Base-by-base conservation (phyloP, 2,888 invertebrate species). In the Dynastes tityus region DNA sequence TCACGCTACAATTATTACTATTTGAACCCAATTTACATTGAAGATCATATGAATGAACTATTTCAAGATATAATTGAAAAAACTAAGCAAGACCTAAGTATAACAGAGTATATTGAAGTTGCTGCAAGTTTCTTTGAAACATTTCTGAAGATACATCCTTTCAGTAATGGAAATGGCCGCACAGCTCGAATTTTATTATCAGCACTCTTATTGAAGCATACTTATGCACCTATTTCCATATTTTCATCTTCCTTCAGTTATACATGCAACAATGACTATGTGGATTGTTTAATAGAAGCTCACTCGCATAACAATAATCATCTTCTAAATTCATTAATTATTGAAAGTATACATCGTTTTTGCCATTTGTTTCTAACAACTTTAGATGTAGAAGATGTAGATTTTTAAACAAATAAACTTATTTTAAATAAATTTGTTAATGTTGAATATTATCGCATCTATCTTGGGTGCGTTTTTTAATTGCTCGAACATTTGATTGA, bases 281-380 rank as follows among this genome's bases (percentile, higher is more conserved):
- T 70, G 11, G n/a, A 70, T 16, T 70, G 70, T 32, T 32, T 70
- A 29, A 45, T 40, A 53, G 70, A 70, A 53, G 70, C 70, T 9
- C 70, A 70, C 16, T 16, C 32, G 53, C 40, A 53, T 16, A 22
- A 16, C 2, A 70, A 70, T 51, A 53, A 29, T 53, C 51, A 70
- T 53, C 70, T 70, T 5, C 53, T 70, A 53, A 51, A 51, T 53
- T 5, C 70, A 11, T 32, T 70, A 53, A 70, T 70, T 29, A 70
- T 70, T 53, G 70, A 70, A 53, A 70, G 70, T 53, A 53, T 29
- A 70, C 70, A 70, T 13, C 70, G 70, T 6, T 51, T 53, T 13
- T 70, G 51, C 13, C 11, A 53, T 53, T n/a, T 51, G 11, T 70
- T 70, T 32, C 53, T 70, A 32, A 53, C 27, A n/a, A 8, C n/a